A percentile compares a stretch with the other conserved stretches of the same genome.
Evolutionary conservation across 2,113 vertebrate species (phyloP).

Genomic region (Litocranius walleri): DNA sequence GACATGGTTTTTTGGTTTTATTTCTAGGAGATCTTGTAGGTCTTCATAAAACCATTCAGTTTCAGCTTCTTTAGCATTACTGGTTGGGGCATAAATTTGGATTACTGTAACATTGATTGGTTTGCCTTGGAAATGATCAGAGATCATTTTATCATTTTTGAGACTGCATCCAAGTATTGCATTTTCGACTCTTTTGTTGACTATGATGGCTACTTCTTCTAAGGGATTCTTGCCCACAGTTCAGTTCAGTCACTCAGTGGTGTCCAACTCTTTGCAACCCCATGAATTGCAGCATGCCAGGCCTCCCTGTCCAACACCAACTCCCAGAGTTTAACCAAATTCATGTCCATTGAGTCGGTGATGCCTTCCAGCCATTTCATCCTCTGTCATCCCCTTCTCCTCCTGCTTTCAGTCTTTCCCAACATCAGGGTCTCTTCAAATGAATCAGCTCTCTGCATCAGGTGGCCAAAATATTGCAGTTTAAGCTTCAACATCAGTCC

Average conservation of each 20-base stretch:
- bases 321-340: neutral
- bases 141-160: neutral
- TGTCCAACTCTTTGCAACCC: neutral
- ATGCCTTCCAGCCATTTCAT: neutral
- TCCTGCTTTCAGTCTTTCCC: neutral
- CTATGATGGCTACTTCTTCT: neutral
- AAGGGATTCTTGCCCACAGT: neutral
- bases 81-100: neutral
- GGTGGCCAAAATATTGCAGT: neutral
- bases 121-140: neutral
- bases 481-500: neutral
- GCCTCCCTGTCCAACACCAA: neutral
- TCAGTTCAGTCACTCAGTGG: accelerated
- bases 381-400: neutral
- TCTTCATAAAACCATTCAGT: neutral
- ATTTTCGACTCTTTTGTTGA: neutral
- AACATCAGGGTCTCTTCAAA: neutral
- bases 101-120: neutral
- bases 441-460: neutral
- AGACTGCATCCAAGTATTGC: neutral
- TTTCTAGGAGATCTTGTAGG: neutral
- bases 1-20: neutral
- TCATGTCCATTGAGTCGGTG: neutral
- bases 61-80: neutral
- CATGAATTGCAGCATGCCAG: accelerated